Conservation (phyloP, 2,113 vertebrate species). For the Hypocryptadius cinnamomeus region DNA sequence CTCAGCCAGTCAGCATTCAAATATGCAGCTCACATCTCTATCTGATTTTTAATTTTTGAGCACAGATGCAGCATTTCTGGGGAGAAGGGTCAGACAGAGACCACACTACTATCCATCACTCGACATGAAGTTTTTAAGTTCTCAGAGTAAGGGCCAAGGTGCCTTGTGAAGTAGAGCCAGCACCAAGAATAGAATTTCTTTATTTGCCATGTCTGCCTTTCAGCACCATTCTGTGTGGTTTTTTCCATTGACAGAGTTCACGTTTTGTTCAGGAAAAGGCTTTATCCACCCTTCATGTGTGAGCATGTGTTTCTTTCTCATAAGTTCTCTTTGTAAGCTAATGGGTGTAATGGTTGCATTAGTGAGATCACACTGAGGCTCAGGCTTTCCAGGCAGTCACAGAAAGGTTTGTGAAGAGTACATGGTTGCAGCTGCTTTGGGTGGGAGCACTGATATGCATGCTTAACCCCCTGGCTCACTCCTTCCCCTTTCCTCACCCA, state of each 20-base stretch:
- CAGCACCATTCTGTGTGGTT: neutral
- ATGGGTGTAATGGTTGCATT: neutral
- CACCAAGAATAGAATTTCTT: neutral
- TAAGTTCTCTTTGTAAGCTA: neutral
- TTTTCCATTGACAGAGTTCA: neutral
- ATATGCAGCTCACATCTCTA: neutral
- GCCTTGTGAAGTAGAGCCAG: conserved; percentile 21
- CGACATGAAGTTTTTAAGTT: neutral
- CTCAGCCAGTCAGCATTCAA: neutral
- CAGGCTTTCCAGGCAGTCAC: conserved; percentile 31
- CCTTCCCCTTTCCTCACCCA: neutral
- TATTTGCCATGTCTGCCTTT: neutral
- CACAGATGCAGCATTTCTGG: neutral
- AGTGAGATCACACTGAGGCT: conserved; percentile 7
- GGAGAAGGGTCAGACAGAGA: neutral
- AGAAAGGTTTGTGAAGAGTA: neutral
- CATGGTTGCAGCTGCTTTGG: neutral
- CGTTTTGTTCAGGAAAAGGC: neutral
- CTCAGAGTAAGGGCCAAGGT: neutral
- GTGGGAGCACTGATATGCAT: neutral
- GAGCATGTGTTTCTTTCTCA: neutral
- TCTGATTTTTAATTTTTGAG: neutral
- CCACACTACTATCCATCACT: neutral
- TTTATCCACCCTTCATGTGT: neutral
- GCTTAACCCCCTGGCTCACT: neutral